Evolutionary conservation across 2,113 vertebrate species (phyloP).

Genomic region (Puntigrus tetrazona): DNA sequence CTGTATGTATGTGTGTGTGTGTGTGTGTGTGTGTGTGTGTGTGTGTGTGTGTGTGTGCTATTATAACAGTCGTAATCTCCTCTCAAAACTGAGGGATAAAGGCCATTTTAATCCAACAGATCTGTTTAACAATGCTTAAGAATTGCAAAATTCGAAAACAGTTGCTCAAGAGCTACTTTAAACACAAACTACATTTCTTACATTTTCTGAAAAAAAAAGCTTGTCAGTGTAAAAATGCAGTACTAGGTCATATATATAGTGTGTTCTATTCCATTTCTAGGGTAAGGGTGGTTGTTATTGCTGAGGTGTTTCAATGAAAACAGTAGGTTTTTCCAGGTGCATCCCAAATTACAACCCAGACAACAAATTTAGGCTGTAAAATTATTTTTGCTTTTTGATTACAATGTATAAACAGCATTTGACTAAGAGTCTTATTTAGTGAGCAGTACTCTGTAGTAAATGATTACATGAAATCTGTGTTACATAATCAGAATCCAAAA

Average conservation of each 20-base stretch:
- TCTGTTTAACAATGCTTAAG: background rate
- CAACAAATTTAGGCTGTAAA: too few species aligned
- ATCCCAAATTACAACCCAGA: too few species aligned
- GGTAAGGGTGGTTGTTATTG: background rate
- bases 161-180: background rate
- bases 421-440: background rate
- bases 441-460: background rate
- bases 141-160: background rate
- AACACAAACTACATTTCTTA: background rate
- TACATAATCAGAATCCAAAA: background rate
- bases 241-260: background rate
- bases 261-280: background rate
- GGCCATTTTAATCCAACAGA: background rate
- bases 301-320: background rate
- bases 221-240: background rate
- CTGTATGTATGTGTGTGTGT: constrained; percentile 61
- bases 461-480: background rate
- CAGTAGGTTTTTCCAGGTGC: background rate
- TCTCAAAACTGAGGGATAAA: constrained; percentile 52
- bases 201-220: background rate
- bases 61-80: constrained; percentile 72
- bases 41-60: constrained; percentile 54
- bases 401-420: background rate
- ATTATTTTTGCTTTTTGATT: too few species aligned
- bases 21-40: constrained; percentile 45